These are phyloP conservation scores for Ceryle rudis DNA, from an alignment of 2,797 vertebrate species.

Conservation along the genomic window DNA sequence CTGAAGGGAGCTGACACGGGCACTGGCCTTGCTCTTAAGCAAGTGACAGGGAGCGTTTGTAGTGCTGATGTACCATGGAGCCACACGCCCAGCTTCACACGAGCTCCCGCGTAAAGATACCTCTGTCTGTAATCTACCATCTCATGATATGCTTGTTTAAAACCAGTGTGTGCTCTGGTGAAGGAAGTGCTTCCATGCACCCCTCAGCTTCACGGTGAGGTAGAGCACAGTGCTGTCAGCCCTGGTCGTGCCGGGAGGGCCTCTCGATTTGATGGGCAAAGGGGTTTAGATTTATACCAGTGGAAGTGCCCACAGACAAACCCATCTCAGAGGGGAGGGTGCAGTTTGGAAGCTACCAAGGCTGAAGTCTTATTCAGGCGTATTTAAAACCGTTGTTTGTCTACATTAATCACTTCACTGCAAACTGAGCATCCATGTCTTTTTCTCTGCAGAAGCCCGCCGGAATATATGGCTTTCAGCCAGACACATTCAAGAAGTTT, in stretches of 20 bases:
- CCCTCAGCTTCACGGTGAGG: background rate
- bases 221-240: background rate
- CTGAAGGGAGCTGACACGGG: background rate
- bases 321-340: background rate
- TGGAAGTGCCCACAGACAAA: background rate
- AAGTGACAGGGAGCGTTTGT: background rate
- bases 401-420: slow-evolving; percentile 48
- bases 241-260: background rate
- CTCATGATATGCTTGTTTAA: background rate
- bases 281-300: background rate
- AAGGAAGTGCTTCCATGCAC: background rate
- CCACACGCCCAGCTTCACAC: background rate
- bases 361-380: background rate
- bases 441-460: slow-evolving; percentile 85
- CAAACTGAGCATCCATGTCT: slow-evolving; percentile 61
- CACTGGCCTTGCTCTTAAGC: background rate
- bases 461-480: slow-evolving; percentile 88
- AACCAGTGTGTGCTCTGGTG: background rate
- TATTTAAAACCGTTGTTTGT: slow-evolving; percentile 48
- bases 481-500: slow-evolving; percentile 92
- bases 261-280: background rate
- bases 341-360: background rate
- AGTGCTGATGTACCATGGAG: background rate
- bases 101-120: background rate
- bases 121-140: background rate